Evolutionary conservation across 2,888 invertebrate genomes (phyloP).

Genomic region (Rhogogaster chlorosoma): DNA sequence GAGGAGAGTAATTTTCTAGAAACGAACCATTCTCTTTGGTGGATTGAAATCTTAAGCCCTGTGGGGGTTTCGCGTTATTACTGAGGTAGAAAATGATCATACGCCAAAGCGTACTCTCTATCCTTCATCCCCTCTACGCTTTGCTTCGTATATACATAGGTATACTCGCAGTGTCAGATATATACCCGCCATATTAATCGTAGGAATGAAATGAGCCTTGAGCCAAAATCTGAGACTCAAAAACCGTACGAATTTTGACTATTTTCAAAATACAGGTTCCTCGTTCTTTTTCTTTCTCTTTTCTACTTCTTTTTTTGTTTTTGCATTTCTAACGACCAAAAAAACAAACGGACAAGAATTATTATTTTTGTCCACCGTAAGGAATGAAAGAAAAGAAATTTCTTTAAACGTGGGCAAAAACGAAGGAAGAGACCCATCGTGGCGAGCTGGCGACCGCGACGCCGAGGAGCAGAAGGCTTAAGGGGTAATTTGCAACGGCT

Average conservation of each 20-base stretch:
- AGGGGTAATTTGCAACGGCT: constrained; percentile 75
- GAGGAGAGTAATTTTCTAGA: constrained; percentile 39
- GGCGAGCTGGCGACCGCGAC: constrained; percentile 62
- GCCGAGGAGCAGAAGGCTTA: constrained; percentile 75
- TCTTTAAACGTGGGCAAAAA: neutral
- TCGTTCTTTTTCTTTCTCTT: too few species aligned
- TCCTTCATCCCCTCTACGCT: neutral
- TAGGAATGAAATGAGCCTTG: too few species aligned
- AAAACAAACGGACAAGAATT: too few species aligned
- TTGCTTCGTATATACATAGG: neutral
- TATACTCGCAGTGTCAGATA: neutral
- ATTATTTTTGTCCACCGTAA: too few species aligned
- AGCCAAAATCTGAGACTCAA: too few species aligned
- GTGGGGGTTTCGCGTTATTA: constrained; percentile 47
- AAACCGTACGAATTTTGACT: too few species aligned
- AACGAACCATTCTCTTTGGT: constrained; percentile 48
- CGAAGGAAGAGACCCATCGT: neutral
- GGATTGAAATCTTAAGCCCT: constrained; percentile 50
- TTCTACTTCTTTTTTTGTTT: too few species aligned
- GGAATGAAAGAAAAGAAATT: neutral
- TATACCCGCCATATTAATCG: too few species aligned
- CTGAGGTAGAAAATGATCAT: constrained; percentile 49
- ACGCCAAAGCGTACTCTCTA: neutral
- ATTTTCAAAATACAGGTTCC: too few species aligned
- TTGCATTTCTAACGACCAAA: too few species aligned